Evolutionary conservation across 2,113 vertebrate species (phyloP), one percentile per base, ranked within the genome.

Genomic region (Perognathus longimembris): DNA sequence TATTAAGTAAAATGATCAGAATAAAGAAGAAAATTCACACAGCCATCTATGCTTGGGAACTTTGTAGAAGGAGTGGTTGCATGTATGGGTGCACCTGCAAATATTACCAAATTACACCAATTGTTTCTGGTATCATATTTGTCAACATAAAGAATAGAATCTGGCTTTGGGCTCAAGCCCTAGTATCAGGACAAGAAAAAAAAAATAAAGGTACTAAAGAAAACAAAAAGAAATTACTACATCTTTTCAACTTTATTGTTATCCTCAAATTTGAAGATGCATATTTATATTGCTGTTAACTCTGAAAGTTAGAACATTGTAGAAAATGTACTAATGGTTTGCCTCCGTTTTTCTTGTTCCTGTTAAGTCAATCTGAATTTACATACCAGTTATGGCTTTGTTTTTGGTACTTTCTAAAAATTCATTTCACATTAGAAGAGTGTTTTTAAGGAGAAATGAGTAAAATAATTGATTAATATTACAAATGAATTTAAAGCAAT

Each of bases 401-500:
- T 42, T 71, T 36, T 45, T 54, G 50, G 15, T 54, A 18, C 50
- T 54, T 45, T 54, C 24, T 69, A 11, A 63, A 77, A 84, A 36
- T 57, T n/a, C 26, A 78, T 32, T 66, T 11, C 20, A 40, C 10
- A 12, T 70, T 66, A 73, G 30, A 36, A 73, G 15, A 64, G 24
- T 59, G n/a, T 88, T 73, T 73, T 66, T 26, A 45, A 42, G 30
- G 42, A 32, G 63, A 6, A 75, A 54, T 69, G 50, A 40, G 28
- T n/a, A 61, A 70, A 74, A 40, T 61, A 54, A 70, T 34, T 82
- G 21, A 7, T n/a, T 82, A 94, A 81, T 42, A 69, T 42, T 57
- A 63, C 22, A 91, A 57, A 71, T 78, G 40, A 34, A 66, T 78
- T 74, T 79, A 45, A 66, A 61, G 18, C 67, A 79, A n/a, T 88